phyloP scores from a whole-genome alignment of 2,888 invertebrate genomes.

The Cylindroiulus punctatus region DNA sequence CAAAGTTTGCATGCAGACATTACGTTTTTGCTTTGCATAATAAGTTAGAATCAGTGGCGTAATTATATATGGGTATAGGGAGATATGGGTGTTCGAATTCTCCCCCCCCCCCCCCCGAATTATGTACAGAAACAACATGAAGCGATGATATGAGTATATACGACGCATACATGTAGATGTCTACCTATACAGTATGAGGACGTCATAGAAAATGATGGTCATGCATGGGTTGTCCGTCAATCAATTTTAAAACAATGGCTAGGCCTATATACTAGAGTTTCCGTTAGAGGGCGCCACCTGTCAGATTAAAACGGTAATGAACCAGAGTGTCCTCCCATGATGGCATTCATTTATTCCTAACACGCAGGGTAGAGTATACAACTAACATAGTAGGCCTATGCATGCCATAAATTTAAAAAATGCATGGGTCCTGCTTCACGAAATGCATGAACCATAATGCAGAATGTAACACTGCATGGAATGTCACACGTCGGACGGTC shows the following conservation, averaged over 20 bases:
- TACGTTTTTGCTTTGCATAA: no score
- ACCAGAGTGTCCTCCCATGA: background rate
- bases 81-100: no score
- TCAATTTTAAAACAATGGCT: conserved; percentile 27
- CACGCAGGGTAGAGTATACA: background rate
- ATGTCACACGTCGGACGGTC: background rate
- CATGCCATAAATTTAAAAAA: background rate
- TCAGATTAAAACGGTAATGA: conserved; percentile 13
- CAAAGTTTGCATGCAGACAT: no score
- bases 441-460: background rate
- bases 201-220: background rate
- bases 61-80: no score
- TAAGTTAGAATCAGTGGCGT: no score
- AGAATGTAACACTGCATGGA: background rate
- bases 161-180: no score
- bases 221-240: conserved; percentile 32
- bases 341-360: conserved; percentile 10
- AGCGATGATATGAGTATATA: no score
- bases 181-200: background rate
- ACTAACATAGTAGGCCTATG: background rate
- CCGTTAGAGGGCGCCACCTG: conserved; percentile 14
- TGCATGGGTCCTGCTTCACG: background rate
- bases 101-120: no score
- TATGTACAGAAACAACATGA: no score
- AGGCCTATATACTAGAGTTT: background rate